phyloP scores from a whole-genome alignment of 2,888 invertebrate genomes.

The Conomelus anceps region DNA sequence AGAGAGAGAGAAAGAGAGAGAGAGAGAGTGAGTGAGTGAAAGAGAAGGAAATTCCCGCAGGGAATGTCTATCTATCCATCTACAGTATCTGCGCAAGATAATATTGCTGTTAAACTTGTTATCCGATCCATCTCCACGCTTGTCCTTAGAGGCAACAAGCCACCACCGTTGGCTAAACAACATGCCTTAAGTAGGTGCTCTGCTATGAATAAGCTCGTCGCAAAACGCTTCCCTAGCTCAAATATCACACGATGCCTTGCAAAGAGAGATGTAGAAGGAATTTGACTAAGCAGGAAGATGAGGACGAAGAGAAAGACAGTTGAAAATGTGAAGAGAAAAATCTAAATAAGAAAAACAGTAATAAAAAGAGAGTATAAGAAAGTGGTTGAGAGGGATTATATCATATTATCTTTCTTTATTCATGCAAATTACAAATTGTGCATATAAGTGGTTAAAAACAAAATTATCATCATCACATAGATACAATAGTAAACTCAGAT shows the following conservation, averaged over 20 bases:
- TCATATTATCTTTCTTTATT: no score
- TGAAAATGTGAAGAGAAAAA: no score
- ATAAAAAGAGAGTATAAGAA: no score
- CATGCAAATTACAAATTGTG: no score
- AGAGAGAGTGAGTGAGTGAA: not conserved
- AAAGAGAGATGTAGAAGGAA: no score
- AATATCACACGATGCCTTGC: not conserved
- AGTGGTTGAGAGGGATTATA: no score
- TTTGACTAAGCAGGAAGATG: no score
- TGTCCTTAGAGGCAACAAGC: not conserved
- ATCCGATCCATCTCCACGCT: not conserved
- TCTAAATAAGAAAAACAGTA: no score
- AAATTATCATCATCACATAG: no score
- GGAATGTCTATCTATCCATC: not conserved
- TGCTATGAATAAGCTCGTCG: not conserved
- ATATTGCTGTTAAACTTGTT: not conserved
- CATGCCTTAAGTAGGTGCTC: not conserved
- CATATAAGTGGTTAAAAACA: no score
- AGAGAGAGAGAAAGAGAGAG: not conserved
- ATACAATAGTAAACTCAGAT: no score
- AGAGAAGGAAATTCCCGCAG: not conserved
- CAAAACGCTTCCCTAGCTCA: not conserved
- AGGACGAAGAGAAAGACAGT: no score
- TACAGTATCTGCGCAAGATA: not conserved
- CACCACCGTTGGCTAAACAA: not conserved